Evolutionary conservation across 1,140 invertebrate genomes (phyloP), one percentile per base, ranked within the genome.

Genomic region (Conus ventricosus): DNA sequence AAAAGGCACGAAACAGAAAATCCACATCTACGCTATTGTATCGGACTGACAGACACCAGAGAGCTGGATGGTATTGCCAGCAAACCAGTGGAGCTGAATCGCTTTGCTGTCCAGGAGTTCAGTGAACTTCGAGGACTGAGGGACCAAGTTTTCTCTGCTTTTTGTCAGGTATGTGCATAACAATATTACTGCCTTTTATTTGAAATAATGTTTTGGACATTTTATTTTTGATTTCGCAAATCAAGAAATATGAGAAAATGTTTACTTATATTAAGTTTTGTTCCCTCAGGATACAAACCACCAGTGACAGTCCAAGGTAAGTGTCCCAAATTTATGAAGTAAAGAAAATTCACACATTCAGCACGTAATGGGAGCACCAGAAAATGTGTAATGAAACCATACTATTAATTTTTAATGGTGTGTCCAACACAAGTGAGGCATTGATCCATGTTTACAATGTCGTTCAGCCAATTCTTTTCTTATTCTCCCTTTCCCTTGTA

Each of bases 61-160:
- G 93, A 94, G 87, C 57, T 94, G 11, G 88, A 92, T 82, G 91
- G 81, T 53, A 94, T 94, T 11, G 93, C 92, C 20, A 90, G 89
- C 10, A 84, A 88, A 39, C 92, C 92, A 23, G 39, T 90, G 54
- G 85, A 88, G 25, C 80, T 91, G n/a, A 91, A 94, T 88, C 89
- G 87, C 13, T 92, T 92, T 87, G 87, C 76, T 63, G 93, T 94
- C 13, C 83, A 91, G 17, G 87, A 90, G 39, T 94, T 94, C 86
- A 88, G 90, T 63, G 90, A 91, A 86, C 81, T 94, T 20, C 71
- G 75, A 75, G 90, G 17, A 23, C 84, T 93, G 13, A 91, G 90
- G 76, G 55, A 91, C 17, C 75, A 89, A 76, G 90, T 92, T 51
- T 92, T 92, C 75, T 53, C 83, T 17, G 54, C 91, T 39, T 81